Percentiles rank a stretch among this genome's conserved stretches.
phyloP scores from a whole-genome alignment of 2,888 invertebrate species.

The Zootermopsis nevadensis region DNA sequence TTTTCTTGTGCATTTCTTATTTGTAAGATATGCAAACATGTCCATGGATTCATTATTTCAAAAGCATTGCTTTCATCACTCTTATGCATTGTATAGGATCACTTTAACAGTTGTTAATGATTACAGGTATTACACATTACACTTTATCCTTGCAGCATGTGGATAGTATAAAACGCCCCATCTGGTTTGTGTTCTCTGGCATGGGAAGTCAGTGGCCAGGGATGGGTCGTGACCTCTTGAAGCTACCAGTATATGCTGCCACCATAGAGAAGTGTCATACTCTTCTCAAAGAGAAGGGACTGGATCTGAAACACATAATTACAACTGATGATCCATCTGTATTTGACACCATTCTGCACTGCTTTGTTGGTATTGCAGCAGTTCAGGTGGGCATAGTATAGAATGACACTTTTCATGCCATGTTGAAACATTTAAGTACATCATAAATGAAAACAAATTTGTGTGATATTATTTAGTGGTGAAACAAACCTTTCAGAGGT shows the following conservation, averaged over 20 bases:
- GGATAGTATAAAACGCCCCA: constrained; percentile 60
- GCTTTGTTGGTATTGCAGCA: constrained; percentile 81
- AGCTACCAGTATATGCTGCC: constrained; percentile 72
- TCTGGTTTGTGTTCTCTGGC: constrained; percentile 79
- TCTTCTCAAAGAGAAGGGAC: constrained; percentile 69
- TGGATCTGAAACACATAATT: constrained; percentile 73
- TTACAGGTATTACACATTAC: background rate
- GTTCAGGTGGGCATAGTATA: constrained; percentile 58
- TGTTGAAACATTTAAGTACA: no score
- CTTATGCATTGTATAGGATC: no score
- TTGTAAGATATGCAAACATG: no score
- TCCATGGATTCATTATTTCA: no score
- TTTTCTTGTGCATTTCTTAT: no score
- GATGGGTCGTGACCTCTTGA: constrained; percentile 76
- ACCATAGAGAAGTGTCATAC: constrained; percentile 71
- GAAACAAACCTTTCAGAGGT: no score
- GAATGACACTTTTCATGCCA: no score
- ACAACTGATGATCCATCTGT: constrained; percentile 70
- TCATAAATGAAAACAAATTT: no score
- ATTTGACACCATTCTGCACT: constrained; percentile 75
- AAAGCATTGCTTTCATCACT: no score
- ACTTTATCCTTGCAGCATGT: constrained; percentile 24
- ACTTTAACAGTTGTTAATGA: background rate
- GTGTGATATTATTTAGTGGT: no score
- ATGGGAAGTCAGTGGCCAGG: constrained; percentile 82